A percentile compares a stretch with the other conserved stretches of the same genome.
Conservation (phyloP, 2,113 vertebrate species). For the Macrotus californicus region DNA sequence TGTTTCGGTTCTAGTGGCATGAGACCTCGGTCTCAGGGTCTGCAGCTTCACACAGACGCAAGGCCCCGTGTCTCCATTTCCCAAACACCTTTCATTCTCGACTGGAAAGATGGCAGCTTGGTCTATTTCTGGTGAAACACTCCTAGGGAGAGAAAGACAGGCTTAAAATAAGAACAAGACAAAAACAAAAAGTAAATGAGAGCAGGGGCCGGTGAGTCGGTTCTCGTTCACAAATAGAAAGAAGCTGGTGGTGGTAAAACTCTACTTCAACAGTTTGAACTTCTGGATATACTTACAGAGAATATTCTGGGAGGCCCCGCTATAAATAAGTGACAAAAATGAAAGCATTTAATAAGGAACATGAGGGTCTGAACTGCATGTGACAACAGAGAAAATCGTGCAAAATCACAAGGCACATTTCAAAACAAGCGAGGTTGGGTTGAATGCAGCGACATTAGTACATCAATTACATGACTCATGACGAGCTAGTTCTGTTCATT, state of each 20-base stretch:
- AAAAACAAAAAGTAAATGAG: not conserved
- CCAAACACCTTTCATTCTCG: not conserved
- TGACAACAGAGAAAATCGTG: not conserved
- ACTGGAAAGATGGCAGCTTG: not conserved
- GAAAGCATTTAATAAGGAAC: not conserved
- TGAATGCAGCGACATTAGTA: conserved; percentile 22
- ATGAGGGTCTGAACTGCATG: not conserved
- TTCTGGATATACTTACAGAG: not conserved
- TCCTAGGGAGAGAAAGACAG: not conserved
- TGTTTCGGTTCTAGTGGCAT: not conserved
- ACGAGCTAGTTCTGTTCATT: conserved; percentile 26
- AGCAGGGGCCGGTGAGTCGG: not conserved
- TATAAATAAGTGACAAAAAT: not conserved
- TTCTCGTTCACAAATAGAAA: not conserved
- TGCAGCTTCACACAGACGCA: rapidly evolving
- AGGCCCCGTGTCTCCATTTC: not conserved
- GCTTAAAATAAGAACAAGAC: not conserved
- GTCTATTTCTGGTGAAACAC: not conserved
- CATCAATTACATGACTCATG: conserved; percentile 52
- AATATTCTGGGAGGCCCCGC: not conserved
- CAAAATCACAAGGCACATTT: conserved; percentile 36
- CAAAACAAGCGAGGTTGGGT: conserved; percentile 38
- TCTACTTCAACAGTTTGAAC: not conserved
- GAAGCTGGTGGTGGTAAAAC: not conserved
- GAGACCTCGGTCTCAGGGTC: not conserved